Percentiles rank a stretch among this genome's conserved stretches.
Evolutionary conservation across 2,888 invertebrate genomes (phyloP).

Genomic region (Callinectes sapidus): DNA sequence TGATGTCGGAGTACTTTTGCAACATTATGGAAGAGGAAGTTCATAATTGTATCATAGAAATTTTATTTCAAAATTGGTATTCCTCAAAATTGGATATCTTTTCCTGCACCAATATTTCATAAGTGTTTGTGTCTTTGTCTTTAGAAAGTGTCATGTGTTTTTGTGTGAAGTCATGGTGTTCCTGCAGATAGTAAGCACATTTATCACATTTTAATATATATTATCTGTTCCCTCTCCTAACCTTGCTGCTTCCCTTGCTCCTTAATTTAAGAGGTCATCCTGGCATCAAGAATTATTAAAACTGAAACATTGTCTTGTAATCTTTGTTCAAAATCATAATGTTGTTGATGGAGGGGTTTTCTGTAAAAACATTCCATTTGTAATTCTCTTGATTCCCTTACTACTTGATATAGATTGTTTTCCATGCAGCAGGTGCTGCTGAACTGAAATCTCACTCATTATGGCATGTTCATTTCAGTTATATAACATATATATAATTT

Average conservation of each 20-base stretch:
- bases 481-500: not conserved
- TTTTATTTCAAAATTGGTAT: not conserved
- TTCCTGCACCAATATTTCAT: constrained; percentile 3
- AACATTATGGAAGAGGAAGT: not conserved
- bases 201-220: constrained; percentile 6
- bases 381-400: not conserved
- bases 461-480: not conserved
- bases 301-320: not conserved
- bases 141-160: constrained; percentile 24
- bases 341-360: not conserved
- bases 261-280: not conserved
- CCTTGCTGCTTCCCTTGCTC: not conserved
- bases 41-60: not conserved
- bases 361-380: not conserved
- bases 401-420: not conserved
- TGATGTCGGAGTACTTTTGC: not conserved
- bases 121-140: constrained; percentile 7
- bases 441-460: not conserved
- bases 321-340: not conserved
- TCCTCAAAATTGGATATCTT: not conserved
- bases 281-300: not conserved
- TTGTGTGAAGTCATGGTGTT: constrained; percentile 17
- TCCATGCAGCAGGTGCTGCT: not conserved
- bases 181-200: not conserved
- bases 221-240: constrained; percentile 16